Evolutionary conservation across 2,888 invertebrate species (phyloP).

Genomic region (Pachydiplax longipennis): DNA sequence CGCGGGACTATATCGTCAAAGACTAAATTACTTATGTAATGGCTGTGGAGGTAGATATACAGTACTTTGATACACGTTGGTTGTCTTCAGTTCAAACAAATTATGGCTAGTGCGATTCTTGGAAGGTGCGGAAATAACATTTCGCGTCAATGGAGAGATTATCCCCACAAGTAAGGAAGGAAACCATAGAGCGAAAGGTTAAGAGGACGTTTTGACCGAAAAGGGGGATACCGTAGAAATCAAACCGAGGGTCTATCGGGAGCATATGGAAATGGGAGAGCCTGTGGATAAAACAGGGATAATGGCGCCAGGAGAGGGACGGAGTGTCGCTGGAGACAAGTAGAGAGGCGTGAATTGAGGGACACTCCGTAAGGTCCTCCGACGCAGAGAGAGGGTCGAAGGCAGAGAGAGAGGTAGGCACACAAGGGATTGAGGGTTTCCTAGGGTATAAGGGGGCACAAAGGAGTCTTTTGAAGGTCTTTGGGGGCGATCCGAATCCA

Average conservation of each 20-base stretch:
- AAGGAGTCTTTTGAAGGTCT: conserved; percentile 41
- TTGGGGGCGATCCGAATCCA: conserved; percentile 15
- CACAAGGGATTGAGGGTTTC: conserved; percentile 5
- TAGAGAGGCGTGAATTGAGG: neutral
- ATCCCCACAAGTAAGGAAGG: neutral
- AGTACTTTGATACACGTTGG: too few relatives aligned
- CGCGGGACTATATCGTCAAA: too few relatives aligned
- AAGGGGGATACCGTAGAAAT: neutral
- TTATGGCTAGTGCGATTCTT: neutral
- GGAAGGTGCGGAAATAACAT: neutral
- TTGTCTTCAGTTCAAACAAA: neutral
- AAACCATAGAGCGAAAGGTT: neutral
- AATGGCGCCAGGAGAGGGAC: neutral
- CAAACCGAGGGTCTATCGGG: neutral
- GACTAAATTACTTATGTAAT: too few relatives aligned
- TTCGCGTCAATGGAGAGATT: neutral
- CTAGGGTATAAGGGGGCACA: conserved; percentile 14
- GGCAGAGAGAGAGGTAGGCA: neutral
- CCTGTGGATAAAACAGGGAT: neutral
- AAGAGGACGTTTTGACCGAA: neutral
- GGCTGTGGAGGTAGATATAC: too few relatives aligned
- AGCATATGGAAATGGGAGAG: neutral
- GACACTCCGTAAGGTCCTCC: neutral
- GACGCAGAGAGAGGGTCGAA: neutral
- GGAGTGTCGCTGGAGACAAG: neutral